Conservation (phyloP, 2,888 invertebrate species). For the Cheilosia grossa region DNA sequence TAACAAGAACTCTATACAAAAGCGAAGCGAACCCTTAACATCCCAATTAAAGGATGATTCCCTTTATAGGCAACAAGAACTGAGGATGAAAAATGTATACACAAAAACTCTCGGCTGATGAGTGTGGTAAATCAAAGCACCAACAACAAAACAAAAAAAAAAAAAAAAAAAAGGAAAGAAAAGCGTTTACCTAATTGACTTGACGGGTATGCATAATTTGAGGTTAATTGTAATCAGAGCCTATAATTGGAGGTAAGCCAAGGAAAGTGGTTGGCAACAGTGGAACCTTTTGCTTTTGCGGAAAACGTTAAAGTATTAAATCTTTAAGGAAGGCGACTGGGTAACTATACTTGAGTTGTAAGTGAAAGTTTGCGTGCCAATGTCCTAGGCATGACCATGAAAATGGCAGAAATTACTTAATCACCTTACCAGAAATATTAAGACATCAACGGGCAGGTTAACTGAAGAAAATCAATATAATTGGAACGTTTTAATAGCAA, state of each 20-base stretch:
- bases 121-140: conserved; percentile 47
- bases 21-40: conserved; percentile 36
- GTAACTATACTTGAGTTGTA: neutral
- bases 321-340: neutral
- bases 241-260: conserved; percentile 15
- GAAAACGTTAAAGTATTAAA: neutral
- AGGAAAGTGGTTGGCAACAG: neutral
- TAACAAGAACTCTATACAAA: conserved; percentile 9
- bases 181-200: conserved; percentile 61
- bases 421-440: too few relatives aligned
- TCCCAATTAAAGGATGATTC: conserved; percentile 61
- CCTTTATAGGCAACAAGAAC: conserved; percentile 4
- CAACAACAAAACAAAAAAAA: neutral
- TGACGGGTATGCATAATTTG: conserved; percentile 36
- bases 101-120: conserved; percentile 46
- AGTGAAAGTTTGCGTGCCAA: conserved; percentile 7
- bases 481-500: too few relatives aligned
- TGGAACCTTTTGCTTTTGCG: neutral
- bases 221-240: conserved; percentile 41
- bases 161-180: conserved; percentile 40
- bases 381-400: neutral
- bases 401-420: conserved; percentile 76
- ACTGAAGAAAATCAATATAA: too few relatives aligned
- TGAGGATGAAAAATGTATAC: neutral
- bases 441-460: too few relatives aligned